Percentiles rank a stretch among this genome's conserved stretches.
Conservation (phyloP, 2,888 invertebrate genomes). For the Caradrina clavipalpis region DNA sequence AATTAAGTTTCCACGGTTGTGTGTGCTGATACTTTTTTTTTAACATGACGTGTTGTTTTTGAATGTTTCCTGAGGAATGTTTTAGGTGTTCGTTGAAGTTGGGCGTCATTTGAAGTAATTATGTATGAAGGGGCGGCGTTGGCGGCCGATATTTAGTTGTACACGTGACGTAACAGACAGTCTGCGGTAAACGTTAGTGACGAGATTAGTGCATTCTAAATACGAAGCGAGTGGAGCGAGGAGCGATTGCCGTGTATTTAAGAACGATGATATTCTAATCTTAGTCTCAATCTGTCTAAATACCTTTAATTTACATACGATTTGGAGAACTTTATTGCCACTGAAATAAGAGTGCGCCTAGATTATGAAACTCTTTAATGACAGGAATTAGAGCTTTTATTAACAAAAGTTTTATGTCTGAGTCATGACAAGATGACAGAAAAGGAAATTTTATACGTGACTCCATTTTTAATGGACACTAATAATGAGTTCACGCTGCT, state of each 20-base stretch:
- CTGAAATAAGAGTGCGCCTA: neutral
- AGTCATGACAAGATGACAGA: neutral
- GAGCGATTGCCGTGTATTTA: neutral
- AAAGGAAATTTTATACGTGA: neutral
- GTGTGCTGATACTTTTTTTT: slow-evolving; percentile 40
- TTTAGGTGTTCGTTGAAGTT: slow-evolving; percentile 42
- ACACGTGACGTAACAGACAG: slow-evolving; percentile 30
- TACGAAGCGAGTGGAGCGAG: neutral
- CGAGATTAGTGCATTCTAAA: slow-evolving; percentile 10
- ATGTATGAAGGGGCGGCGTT: slow-evolving; percentile 37
- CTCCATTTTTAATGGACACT: neutral
- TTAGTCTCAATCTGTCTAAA: neutral
- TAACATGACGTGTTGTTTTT: slow-evolving; percentile 59
- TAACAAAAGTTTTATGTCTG: neutral
- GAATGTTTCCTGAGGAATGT: slow-evolving; percentile 55
- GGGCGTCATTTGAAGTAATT: slow-evolving; percentile 53
- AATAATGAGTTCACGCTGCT: neutral
- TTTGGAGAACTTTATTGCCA: neutral
- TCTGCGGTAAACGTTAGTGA: slow-evolving; percentile 21
- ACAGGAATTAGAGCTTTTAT: neutral
- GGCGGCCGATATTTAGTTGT: slow-evolving; percentile 16
- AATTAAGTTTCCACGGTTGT: slow-evolving; percentile 55
- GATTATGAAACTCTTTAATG: neutral
- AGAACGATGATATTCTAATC: neutral
- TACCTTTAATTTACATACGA: neutral